phyloP scores from a whole-genome alignment of 2,888 invertebrate species.

The Mallateleia sp. region DNA sequence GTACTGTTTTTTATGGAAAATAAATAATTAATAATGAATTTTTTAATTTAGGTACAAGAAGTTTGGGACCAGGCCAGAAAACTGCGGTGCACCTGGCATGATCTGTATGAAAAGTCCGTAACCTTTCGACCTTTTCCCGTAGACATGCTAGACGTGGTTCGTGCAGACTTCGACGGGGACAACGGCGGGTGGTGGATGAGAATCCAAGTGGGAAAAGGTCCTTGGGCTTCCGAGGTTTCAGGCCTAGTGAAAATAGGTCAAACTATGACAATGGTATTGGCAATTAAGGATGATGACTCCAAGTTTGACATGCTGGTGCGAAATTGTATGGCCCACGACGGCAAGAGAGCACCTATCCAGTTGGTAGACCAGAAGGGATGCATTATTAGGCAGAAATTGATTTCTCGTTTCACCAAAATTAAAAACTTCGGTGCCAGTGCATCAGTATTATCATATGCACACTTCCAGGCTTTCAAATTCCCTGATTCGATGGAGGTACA shows the following conservation, averaged over 20 bases:
- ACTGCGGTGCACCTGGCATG: conserved; percentile 98
- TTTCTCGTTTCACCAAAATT: conserved; percentile 98
- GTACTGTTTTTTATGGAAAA: too few species aligned
- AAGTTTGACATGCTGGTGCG: conserved; percentile 98
- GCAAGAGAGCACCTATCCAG: conserved; percentile 97
- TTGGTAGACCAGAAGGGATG: conserved; percentile 98
- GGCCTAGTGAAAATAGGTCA: conserved; percentile 98
- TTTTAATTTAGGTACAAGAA: conserved; percentile 93
- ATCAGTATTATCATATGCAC: conserved; percentile 97
- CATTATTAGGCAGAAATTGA: conserved; percentile 97
- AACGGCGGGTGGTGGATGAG: conserved; percentile 99
- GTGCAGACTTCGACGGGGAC: conserved; percentile 98
- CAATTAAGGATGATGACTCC: conserved; percentile 98
- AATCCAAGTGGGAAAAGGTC: conserved; percentile 98
- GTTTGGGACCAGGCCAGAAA: conserved; percentile 99
- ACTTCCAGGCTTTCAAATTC: conserved; percentile 98
- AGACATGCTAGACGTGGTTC: conserved; percentile 98
- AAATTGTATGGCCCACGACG: conserved; percentile 98
- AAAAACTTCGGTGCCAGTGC: conserved; percentile 98
- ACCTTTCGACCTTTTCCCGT: conserved; percentile 98
- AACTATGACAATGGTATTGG: conserved; percentile 99
- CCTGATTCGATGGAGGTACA: conserved; percentile 99
- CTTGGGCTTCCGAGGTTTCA: conserved; percentile 98
- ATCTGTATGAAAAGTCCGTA: conserved; percentile 98
- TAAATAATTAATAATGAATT: too few species aligned